Percentiles rank a stretch among this genome's conserved stretches.
Evolutionary conservation across 2,113 vertebrate species (phyloP).

Genomic region (Lycaon pictus): DNA sequence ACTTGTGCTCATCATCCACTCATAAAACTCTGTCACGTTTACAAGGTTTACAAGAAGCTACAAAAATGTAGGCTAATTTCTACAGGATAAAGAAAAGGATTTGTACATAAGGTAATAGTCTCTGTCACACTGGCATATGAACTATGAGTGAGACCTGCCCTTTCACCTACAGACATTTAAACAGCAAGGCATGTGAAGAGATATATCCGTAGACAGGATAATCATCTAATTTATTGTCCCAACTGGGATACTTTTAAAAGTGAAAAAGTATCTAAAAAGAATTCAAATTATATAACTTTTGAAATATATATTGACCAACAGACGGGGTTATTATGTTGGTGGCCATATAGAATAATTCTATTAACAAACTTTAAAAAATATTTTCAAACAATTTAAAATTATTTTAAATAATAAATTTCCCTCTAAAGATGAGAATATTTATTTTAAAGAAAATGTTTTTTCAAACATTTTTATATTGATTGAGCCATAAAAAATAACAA

Average conservation of each 20-base stretch:
- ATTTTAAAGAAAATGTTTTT: neutral
- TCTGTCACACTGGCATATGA: neutral
- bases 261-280: neutral
- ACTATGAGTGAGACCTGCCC: neutral
- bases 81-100: neutral
- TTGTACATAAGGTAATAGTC: neutral
- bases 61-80: neutral
- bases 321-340: neutral
- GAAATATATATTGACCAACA: neutral
- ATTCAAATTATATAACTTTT: constrained; percentile 5
- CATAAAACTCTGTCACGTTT: neutral
- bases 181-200: neutral
- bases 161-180: neutral
- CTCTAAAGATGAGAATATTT: neutral
- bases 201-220: neutral
- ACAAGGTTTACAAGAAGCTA: too few species aligned
- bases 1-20: neutral
- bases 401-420: neutral
- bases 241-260: neutral
- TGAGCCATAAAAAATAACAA: neutral
- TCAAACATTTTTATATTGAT: neutral
- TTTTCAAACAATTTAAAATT: neutral
- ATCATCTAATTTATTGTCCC: neutral
- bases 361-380: neutral
- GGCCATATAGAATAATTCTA: neutral